Conservation (phyloP, 2,888 invertebrate genomes). For the Himalopsyche kuldschensis region DNA sequence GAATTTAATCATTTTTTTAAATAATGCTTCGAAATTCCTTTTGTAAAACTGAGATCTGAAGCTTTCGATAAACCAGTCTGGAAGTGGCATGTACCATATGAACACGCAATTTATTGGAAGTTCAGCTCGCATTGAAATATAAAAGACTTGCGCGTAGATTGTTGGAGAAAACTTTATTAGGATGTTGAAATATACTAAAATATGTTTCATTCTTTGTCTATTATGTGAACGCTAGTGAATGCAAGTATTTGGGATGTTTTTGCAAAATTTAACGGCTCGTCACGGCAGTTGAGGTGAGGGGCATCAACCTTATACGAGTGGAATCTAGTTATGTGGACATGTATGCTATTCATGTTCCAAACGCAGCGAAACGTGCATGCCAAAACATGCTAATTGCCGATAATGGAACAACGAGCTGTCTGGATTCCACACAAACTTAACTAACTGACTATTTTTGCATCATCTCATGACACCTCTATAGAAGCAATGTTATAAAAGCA, state of each 20-base stretch:
- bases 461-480: background rate
- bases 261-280: background rate
- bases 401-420: background rate
- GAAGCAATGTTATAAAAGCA: too few relatives aligned
- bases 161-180: background rate
- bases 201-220: background rate
- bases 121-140: too few relatives aligned
- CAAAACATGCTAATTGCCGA: background rate
- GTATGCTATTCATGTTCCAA: background rate
- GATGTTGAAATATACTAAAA: background rate
- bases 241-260: background rate
- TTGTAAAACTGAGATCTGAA: background rate
- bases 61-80: background rate
- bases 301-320: background rate
- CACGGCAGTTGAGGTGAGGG: background rate
- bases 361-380: background rate
- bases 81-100: background rate
- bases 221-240: background rate
- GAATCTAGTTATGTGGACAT: background rate
- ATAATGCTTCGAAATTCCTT: too few relatives aligned
- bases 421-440: background rate
- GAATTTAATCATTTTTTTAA: too few relatives aligned
- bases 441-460: background rate
- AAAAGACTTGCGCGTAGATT: background rate
- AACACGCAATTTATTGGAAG: background rate